phyloP scores from a whole-genome alignment of 1,140 invertebrate genomes.

The Ptiloglossa arizonensis region DNA sequence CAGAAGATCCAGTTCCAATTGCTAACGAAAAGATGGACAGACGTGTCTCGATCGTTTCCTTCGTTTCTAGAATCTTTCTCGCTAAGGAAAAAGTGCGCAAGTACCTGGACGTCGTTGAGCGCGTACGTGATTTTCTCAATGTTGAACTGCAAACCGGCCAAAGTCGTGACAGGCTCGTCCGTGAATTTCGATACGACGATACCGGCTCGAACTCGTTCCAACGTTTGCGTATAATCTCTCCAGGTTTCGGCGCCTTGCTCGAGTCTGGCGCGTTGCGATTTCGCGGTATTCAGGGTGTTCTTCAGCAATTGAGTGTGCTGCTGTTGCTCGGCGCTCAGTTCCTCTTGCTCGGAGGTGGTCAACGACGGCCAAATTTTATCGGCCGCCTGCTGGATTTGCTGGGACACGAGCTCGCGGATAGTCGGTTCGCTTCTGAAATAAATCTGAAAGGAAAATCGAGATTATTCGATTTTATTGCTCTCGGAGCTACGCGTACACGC shows the following conservation, averaged over 20 bases:
- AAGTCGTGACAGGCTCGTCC: slow-evolving; percentile 88
- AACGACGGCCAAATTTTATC: slow-evolving; percentile 94
- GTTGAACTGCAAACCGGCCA: slow-evolving; percentile 90
- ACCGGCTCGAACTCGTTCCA: slow-evolving; percentile 89
- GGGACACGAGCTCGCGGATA: slow-evolving; percentile 90
- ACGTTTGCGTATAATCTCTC: slow-evolving; percentile 89
- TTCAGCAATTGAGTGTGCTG: slow-evolving; percentile 90
- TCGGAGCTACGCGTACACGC: too few relatives aligned
- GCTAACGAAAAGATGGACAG: slow-evolving; percentile 78
- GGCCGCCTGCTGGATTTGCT: slow-evolving; percentile 90
- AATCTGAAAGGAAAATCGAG: slow-evolving; percentile 75
- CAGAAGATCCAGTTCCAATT: slow-evolving; percentile 84
- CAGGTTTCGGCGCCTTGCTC: slow-evolving; percentile 90
- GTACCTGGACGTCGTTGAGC: slow-evolving; percentile 90
- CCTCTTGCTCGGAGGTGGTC: slow-evolving; percentile 89
- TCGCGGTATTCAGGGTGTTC: slow-evolving; percentile 91
- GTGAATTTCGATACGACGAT: slow-evolving; percentile 88
- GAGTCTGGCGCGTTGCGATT: slow-evolving; percentile 87
- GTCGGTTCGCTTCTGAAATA: slow-evolving; percentile 91
- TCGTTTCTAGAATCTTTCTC: too few relatives aligned
- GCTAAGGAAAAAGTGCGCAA: too few relatives aligned
- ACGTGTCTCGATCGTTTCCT: too few relatives aligned
- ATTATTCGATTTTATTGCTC: too few relatives aligned
- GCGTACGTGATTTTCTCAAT: slow-evolving; percentile 90
- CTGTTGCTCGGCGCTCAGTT: slow-evolving; percentile 89